Evolutionary conservation across 2,888 invertebrate species (phyloP), one percentile per base, ranked within the genome.

Genomic region (Drosophila affinis): DNA sequence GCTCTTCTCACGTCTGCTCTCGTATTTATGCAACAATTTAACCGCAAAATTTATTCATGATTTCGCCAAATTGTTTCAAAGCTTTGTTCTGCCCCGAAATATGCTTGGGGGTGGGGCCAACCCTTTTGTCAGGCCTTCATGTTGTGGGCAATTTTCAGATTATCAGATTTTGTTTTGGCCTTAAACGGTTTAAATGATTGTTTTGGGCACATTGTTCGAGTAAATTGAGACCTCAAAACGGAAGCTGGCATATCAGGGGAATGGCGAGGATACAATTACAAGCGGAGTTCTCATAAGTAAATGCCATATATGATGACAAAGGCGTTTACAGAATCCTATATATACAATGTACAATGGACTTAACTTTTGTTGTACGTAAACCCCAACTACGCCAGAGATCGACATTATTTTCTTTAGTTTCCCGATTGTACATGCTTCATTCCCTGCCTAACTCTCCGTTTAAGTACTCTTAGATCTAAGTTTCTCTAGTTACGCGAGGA

Each of bases 31-130:
- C 81, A 91, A 90, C 87, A 90, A 87, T 88, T 87, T 91, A 87
- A 88, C 85, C 91, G 82, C 87, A 90, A 86, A 90, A 89, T 90
- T 84, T 91, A 90, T 90, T 91, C 91, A 91, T 90, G 88, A 89
- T 85, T 81, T 82, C 58, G 32, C 9, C 53, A 80, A 89, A 82
- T 77, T 80, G 78, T 76, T 88, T 75, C 72, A 78, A 80, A 82
- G 87, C 77, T 69, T 71, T 72, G 58, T 76, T 54, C 48, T 65
- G 18, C 47, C 34, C 27, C 34, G 73, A 67, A 71, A 60, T 7
- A n/a, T n/a, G 39, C 3, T 39, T n/a, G n/a, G 14, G 68, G 69
- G 72, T 70, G 67, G 49, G 2, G 56, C 14, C 14, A 78, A 79
- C 77, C 79, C 78, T 69, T 77, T 76, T 62, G 54, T 17, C 51